Base-by-base conservation (phyloP, 2,113 vertebrate genomes). In the Verasper variegatus region DNA sequence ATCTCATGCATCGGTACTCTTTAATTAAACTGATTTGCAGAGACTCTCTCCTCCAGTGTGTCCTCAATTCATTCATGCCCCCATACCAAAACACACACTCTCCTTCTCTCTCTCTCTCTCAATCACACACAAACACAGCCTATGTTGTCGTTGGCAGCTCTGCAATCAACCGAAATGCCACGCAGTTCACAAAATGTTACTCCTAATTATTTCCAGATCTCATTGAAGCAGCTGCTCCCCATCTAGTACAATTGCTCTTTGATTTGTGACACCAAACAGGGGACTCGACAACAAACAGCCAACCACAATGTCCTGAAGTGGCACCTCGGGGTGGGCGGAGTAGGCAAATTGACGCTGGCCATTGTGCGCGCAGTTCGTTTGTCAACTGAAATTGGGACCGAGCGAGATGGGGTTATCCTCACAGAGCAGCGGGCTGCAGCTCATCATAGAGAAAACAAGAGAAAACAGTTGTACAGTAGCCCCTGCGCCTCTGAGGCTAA, bases 21-120 rank as follows among this genome's bases (percentile, higher is more conserved):
- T 94, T 94, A 93, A 95, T 95, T 94, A 94, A 93, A 92, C 90
- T 93, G 88, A 94, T 94, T 92, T 93, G 89, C 86, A 76, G 81
- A 74, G 74, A 87, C 83, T 84, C 81, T 88, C 58, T 68, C 81
- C 82, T 88, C 60, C 71, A 83, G 75, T 86, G 74, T 85, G 78
- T 91, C 81, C 86, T 91, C 83, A 62, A 81, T 87, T 86, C 86
- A 90, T 83, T 89, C 80, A 80, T 68, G 71, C 66, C 73, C 52
- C 23, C 61, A 26, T 59, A 83, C 80, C 78, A 82, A 78, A 57
- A 71, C 55, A 54, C 61, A 49, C 56, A 59, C 76, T 51, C 72
- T 57, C 52, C 8, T 8, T 35, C 35, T 35, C 35, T 35, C 52
- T 49, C 9, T 4, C n/a, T n/a, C 20, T 12, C 20, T 37, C 52